A percentile compares a stretch with the other conserved stretches of the same genome.
Evolutionary conservation across 2,888 invertebrate species (phyloP).

Genomic region (Spatulosminthurus flaviceps): DNA sequence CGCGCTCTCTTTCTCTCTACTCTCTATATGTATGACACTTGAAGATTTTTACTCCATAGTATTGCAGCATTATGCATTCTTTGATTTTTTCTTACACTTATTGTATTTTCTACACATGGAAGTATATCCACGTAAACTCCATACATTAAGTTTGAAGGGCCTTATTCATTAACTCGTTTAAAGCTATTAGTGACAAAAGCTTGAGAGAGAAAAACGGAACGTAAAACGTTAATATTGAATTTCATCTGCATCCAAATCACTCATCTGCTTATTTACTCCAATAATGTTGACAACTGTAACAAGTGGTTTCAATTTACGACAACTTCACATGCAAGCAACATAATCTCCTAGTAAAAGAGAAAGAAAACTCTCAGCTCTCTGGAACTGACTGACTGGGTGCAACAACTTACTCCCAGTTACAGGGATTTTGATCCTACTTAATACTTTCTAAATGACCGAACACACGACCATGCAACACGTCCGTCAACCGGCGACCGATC

Average conservation of each 20-base stretch:
- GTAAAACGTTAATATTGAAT: constrained; percentile 59
- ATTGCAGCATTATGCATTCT: no score
- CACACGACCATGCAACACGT: constrained; percentile 28
- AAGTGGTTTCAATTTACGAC: constrained; percentile 48
- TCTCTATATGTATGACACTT: no score
- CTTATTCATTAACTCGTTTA: constrained; percentile 62
- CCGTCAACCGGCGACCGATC: not conserved
- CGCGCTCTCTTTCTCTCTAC: not conserved
- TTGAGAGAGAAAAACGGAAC: constrained; percentile 47
- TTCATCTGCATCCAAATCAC: constrained; percentile 63
- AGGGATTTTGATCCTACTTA: constrained; percentile 13
- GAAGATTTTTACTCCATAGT: no score
- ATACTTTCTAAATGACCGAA: constrained; percentile 22
- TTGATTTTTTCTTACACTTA: no score
- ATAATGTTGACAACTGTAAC: constrained; percentile 51
- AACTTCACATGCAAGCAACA: not conserved
- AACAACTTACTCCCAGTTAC: no score
- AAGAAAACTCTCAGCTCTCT: not conserved
- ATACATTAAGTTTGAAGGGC: not conserved
- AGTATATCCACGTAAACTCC: not conserved
- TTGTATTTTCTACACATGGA: no score
- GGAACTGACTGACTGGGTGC: no score
- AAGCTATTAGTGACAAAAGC: constrained; percentile 54
- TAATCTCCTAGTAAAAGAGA: constrained; percentile 14
- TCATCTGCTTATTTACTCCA: constrained; percentile 61